phyloP scores from a whole-genome alignment of 2,113 vertebrate genomes.

The Rhinogobius similis region DNA sequence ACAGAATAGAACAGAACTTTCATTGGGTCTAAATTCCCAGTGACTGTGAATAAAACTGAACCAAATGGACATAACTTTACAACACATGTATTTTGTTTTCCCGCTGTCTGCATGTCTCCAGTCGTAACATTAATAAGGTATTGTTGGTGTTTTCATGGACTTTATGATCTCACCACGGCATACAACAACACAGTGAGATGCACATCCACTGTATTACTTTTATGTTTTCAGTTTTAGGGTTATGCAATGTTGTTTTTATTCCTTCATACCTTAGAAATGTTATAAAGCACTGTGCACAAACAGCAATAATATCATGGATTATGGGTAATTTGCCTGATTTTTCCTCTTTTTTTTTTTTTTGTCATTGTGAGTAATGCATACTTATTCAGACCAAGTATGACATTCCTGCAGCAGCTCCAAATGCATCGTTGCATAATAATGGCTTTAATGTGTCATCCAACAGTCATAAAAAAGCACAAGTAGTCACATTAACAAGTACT shows the following conservation, averaged over 20 bases:
- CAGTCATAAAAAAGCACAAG: conserved; percentile 7
- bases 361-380: background rate
- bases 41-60: too few relatives aligned
- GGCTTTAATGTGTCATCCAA: conserved; percentile 10
- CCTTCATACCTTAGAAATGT: background rate
- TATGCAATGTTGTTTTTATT: background rate
- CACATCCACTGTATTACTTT: background rate
- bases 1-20: too few relatives aligned
- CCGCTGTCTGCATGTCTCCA: background rate
- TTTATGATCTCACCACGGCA: background rate
- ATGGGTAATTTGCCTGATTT: too few relatives aligned
- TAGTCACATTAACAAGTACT: background rate
- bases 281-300: too few relatives aligned
- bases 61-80: background rate
- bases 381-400: background rate
- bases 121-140: background rate
- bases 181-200: background rate
- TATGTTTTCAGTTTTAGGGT: background rate
- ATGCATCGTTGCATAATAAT: background rate
- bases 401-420: conserved; percentile 1
- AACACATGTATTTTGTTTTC: background rate
- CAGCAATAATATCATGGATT: background rate
- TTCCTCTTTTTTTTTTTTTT: too few relatives aligned
- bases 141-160: background rate
- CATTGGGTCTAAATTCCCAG: too few relatives aligned